These are phyloP conservation scores for Fistularia commersonii DNA, from an alignment of 2,797 vertebrate species.

Conservation along the genomic window DNA sequence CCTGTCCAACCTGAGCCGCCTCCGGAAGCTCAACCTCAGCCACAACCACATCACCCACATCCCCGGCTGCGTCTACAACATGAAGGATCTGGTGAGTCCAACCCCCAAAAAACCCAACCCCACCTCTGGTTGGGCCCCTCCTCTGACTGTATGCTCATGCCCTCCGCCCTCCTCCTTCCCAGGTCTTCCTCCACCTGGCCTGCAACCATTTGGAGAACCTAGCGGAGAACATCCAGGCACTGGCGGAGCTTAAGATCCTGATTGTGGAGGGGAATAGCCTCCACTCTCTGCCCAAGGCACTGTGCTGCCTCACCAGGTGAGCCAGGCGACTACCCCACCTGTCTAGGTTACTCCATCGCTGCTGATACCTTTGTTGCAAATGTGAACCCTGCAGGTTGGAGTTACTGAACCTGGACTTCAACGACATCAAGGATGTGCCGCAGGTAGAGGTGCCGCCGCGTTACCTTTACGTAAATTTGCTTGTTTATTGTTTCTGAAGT, in stretches of 20 bases:
- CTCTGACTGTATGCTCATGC: too few relatives aligned
- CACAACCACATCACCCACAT: constrained; percentile 87
- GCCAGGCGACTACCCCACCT: too few relatives aligned
- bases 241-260: constrained; percentile 87
- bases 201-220: constrained; percentile 88
- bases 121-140: too few relatives aligned
- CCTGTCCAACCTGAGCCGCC: constrained; percentile 72
- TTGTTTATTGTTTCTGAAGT: too few relatives aligned
- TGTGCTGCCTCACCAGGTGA: too few relatives aligned
- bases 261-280: constrained; percentile 87
- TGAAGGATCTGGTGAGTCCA: constrained; percentile 83
- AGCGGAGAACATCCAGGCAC: constrained; percentile 86
- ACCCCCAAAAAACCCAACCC: too few relatives aligned
- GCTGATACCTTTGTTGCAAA: too few relatives aligned
- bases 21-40: constrained; percentile 91
- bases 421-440: constrained; percentile 85
- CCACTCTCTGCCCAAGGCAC: constrained; percentile 80
- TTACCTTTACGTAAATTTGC: too few relatives aligned
- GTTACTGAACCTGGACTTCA: constrained; percentile 88
- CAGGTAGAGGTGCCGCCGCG: too few relatives aligned
- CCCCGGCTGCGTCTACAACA: constrained; percentile 84
- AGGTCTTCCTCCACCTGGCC: constrained; percentile 90
- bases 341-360: too few relatives aligned
- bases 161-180: too few relatives aligned
- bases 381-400: constrained; percentile 81